These are phyloP conservation scores for Pollimyrus isidori DNA, from an alignment of 2,113 vertebrate species.

Conservation along the genomic window DNA sequence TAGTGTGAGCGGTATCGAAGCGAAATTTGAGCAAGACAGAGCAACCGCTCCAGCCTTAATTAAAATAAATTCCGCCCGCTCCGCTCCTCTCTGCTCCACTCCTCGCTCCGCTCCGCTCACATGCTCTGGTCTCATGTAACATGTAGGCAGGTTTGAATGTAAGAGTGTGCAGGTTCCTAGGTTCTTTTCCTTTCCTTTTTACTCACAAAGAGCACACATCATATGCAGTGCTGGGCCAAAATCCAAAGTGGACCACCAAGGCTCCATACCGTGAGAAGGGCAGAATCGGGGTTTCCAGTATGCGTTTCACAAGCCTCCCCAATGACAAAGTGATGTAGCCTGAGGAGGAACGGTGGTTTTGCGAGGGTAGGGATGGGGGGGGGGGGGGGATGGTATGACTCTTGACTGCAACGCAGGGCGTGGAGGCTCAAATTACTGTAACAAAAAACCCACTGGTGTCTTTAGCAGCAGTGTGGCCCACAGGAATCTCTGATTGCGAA, in stretches of 20 bases:
- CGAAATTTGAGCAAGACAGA: too few relatives aligned
- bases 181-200: background rate
- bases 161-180: background rate
- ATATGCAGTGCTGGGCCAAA: background rate
- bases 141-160: background rate
- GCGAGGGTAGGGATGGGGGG: background rate
- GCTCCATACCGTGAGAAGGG: background rate
- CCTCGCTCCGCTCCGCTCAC: too few relatives aligned
- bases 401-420: background rate
- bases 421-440: slow-evolving; percentile 8
- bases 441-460: slow-evolving; percentile 1
- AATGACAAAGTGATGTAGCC: background rate
- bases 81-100: too few relatives aligned
- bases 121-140: background rate
- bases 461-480: background rate
- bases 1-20: too few relatives aligned
- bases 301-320: slow-evolving; percentile 3
- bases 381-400: background rate
- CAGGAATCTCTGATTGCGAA: slow-evolving; percentile 12
- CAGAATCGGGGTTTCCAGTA: background rate
- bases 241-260: background rate
- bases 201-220: background rate
- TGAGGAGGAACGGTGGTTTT: background rate
- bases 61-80: too few relatives aligned
- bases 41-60: too few relatives aligned